Base-by-base conservation (phyloP, 2,797 vertebrate genomes). In the Brachymystax lenok region DNA sequence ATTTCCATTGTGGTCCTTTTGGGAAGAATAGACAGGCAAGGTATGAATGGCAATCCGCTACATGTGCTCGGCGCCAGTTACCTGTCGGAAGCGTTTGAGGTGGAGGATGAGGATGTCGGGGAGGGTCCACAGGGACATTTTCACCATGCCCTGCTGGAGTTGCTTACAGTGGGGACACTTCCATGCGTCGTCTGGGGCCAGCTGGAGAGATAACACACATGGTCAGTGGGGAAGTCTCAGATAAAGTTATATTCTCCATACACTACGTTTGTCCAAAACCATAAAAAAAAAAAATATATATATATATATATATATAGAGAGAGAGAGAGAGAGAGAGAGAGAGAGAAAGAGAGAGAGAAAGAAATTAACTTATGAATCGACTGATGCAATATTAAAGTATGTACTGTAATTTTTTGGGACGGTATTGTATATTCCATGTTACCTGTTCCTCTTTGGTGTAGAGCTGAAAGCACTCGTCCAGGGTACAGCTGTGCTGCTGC, bases 361-460 rank as follows among this genome's bases (percentile, higher is more conserved):
- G 40, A 10, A 10, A 40, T 46, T 0, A 46, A 46, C 2, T 46
- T 12, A 12, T 46, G 40, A 46, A 46, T 13, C 40, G 2, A 46
- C 40, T 13, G 13, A 46, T 13, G 40, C 40, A 46, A 13, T 13
- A 12, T 46, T 46, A 46, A 46, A 46, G 40, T 46, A 46, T 46
- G 40, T 3, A 46, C 40, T 46, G 40, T 46, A 46, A 46, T 10
- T 1, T 46, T 12, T 46, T 46, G 40, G 51, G 3, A 5, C 19
- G 12, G 1, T 27, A 12, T 27, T 33, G 27, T 35, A 59, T 17
- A 5, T n/a, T 69, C 21, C 17, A 5, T 24, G 63, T 83, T 84
- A 98, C 97, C 96, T 98, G 97, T 69, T 99, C 97, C 88, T 98
- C 97, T 94, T 97, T 98, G 87, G 97, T 99, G 89, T 99, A 98